Conservation (phyloP, 2,888 invertebrate species). For the Iselma pallidipennis region DNA sequence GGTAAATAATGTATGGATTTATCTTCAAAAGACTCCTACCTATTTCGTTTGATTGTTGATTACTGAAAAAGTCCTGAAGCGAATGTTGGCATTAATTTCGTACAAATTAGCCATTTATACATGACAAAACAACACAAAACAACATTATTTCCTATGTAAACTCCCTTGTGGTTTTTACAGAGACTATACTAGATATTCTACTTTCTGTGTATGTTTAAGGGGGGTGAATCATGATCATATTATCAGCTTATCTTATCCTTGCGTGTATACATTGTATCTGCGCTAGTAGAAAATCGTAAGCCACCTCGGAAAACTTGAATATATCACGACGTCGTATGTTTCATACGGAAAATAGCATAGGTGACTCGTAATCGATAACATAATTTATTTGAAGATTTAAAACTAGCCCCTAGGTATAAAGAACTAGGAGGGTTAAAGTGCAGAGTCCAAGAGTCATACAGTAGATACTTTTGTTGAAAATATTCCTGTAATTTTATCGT, state of each 20-base stretch:
- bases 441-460: too few species aligned
- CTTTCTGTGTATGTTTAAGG: slow-evolving; percentile 39
- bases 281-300: slow-evolving; percentile 35
- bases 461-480: not conserved
- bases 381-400: not conserved
- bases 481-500: too few species aligned
- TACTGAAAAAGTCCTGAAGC: not conserved
- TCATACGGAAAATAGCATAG: not conserved
- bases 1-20: too few species aligned
- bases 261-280: slow-evolving; percentile 40
- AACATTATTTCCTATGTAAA: not conserved
- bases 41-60: not conserved
- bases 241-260: slow-evolving; percentile 44
- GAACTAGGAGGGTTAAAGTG: not conserved
- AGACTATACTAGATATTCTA: not conserved
- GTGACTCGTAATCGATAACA: not conserved
- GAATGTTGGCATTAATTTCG: not conserved
- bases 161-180: not conserved
- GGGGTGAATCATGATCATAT: slow-evolving; percentile 42
- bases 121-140: too few species aligned
- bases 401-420: not conserved
- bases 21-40: too few species aligned
- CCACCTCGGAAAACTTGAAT: slow-evolving; percentile 35
- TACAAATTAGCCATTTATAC: slow-evolving; percentile 21
- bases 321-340: slow-evolving; percentile 15